Evolutionary conservation across 1,140 invertebrate species (phyloP).

Genomic region (Druon quercuslanigerum): DNA sequence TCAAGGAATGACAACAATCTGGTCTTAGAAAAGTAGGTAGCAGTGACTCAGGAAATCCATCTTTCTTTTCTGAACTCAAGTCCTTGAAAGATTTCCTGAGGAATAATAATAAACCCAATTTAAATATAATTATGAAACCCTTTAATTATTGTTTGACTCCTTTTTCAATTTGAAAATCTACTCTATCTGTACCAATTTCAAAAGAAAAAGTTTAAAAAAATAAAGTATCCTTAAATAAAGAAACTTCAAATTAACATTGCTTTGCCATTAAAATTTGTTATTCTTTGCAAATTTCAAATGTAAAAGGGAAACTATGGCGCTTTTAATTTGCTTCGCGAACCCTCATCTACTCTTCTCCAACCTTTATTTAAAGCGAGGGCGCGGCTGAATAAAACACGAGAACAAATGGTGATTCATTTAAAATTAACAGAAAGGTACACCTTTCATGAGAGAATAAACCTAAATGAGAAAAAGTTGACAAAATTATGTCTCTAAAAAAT

Average conservation of each 20-base stretch:
- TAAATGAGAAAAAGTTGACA: slow-evolving; percentile 6
- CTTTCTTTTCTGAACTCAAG: too few species aligned
- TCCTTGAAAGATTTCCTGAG: too few species aligned
- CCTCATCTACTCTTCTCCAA: not conserved
- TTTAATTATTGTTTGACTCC: too few species aligned
- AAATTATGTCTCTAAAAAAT: not conserved
- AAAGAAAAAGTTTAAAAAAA: too few species aligned
- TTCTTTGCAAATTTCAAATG: not conserved
- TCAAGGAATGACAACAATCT: too few species aligned
- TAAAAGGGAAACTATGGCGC: not conserved
- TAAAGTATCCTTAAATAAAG: too few species aligned
- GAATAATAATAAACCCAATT: too few species aligned
- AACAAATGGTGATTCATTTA: slow-evolving; percentile 23
- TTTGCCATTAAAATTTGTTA: not conserved
- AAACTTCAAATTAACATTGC: not conserved
- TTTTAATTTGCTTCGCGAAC: not conserved
- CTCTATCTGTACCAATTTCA: too few species aligned
- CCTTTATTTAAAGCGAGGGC: not conserved
- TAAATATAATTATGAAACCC: too few species aligned
- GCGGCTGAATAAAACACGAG: not conserved
- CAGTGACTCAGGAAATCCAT: too few species aligned
- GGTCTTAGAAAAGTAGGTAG: too few species aligned
- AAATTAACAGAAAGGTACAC: not conserved
- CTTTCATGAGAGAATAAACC: not conserved
- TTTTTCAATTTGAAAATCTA: too few species aligned